phyloP scores from a whole-genome alignment of 2,888 invertebrate genomes.

The Sphecodes monilicornis region DNA sequence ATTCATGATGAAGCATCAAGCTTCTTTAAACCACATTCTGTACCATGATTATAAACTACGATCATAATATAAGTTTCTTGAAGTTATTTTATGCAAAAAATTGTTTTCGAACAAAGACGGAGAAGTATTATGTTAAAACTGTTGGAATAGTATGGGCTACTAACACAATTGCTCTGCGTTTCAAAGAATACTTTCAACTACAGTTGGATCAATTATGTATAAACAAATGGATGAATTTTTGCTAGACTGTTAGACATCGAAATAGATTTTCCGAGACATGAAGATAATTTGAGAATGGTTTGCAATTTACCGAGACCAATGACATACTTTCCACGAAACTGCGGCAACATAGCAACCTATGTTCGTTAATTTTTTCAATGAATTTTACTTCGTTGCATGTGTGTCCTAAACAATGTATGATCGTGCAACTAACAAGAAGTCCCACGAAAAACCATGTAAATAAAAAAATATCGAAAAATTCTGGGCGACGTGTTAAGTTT shows the following conservation, averaged over 20 bases:
- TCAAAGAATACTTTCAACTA: not conserved
- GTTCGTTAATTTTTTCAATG: slow-evolving; percentile 48
- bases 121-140: not conserved
- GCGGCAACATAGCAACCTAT: slow-evolving; percentile 9
- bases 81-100: no score
- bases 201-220: not conserved
- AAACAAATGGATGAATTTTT: not conserved
- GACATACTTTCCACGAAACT: no score
- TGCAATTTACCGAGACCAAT: no score
- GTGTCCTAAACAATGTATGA: slow-evolving; percentile 26
- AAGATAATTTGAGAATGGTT: not conserved
- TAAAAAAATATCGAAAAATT: slow-evolving; percentile 6
- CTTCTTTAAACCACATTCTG: no score
- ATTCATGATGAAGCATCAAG: no score
- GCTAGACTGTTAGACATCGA: not conserved
- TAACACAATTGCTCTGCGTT: not conserved
- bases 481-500: slow-evolving; percentile 23
- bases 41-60: no score
- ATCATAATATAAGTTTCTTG: no score
- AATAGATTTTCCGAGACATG: not conserved
- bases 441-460: slow-evolving; percentile 32
- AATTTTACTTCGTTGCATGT: slow-evolving; percentile 40
- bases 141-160: not conserved
- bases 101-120: not conserved
- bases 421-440: slow-evolving; percentile 37